Evolutionary conservation across 2,888 invertebrate species (phyloP), one percentile per base, ranked within the genome.

Genomic region (Patella ulyssiponensis): DNA sequence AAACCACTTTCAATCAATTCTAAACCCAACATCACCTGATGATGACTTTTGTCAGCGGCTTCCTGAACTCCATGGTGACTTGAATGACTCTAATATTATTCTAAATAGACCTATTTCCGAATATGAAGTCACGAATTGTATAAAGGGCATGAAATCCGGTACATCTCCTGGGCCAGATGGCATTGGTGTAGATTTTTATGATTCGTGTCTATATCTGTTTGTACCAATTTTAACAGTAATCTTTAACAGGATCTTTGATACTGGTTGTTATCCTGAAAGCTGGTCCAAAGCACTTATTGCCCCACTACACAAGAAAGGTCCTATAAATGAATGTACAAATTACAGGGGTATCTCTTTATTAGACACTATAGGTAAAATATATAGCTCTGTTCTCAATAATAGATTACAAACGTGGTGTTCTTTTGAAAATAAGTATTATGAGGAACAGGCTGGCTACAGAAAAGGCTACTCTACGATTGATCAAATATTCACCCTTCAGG

Each of bases 251-350:
- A 72, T 78, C n/a, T 71, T 78, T n/a, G 44, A 69, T 56, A 71
- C 64, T 27, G 78, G 78, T 44, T 51, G 33, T 72, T 78, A 75
- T 27, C 78, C 76, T 5, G 53, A 73, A 52, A 69, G 23, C 20
- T 79, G 71, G 75, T 70, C 53, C 15, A 52, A 73, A n/a, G 78
- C 64, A 4, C 53, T 76, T 70, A 76, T 79, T 64, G 54, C 76
- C 17, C 78, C 78, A n/a, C n/a, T 79, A 12, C 71, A 75, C 17
- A 79, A 79, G n/a, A 79, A 79, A 23, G 71, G 71, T 56, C 69
- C 58, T 72, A 58, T 51, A 52, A 69, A 54, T 17, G 58, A 71
- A 23, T 51, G 51, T 14, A 72, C 23, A 7, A 76, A 79, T 73
- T 79, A 76, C 56, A 69, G 79, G 17, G 79, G 79, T 9, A 79